phyloP scores from a whole-genome alignment of 23 tunicate genomes.

The Diplosoma virens region DNA sequence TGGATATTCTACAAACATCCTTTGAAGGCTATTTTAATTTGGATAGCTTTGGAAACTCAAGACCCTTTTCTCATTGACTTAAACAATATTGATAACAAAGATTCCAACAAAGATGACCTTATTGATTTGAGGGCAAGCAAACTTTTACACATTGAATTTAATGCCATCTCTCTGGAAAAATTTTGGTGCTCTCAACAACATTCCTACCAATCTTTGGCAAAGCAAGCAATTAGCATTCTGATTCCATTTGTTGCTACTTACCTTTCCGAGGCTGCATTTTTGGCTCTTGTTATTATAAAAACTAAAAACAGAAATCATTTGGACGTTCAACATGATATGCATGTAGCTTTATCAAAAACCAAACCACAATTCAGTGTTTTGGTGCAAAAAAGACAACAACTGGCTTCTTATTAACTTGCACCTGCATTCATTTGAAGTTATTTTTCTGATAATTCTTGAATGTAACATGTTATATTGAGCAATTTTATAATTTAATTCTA shows the following conservation, averaged over 20 bases:
- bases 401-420: constrained; percentile 11
- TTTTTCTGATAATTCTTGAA: too few species aligned
- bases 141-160: constrained; percentile 27
- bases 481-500: too few species aligned
- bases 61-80: constrained; percentile 34
- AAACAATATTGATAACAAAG: constrained; percentile 15
- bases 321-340: constrained; percentile 25
- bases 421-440: constrained; percentile 7
- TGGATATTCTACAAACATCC: constrained; percentile 32
- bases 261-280: constrained; percentile 24
- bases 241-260: constrained; percentile 31
- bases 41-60: constrained; percentile 15
- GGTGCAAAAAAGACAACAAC: constrained; percentile 18
- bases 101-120: constrained; percentile 28
- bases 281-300: constrained; percentile 35
- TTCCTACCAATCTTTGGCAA: constrained; percentile 24
- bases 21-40: constrained; percentile 20
- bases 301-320: constrained; percentile 17
- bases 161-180: constrained; percentile 12
- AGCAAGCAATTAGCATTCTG: constrained; percentile 28
- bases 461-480: too few species aligned
- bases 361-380: constrained; percentile 15
- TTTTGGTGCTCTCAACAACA: constrained; percentile 31
- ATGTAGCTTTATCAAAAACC: constrained; percentile 15
- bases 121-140: constrained; percentile 37